A percentile compares a stretch with the other conserved stretches of the same genome.
These are phyloP conservation scores for Invenusta paracnida DNA, from an alignment of 2,888 invertebrate species.

Conservation along the genomic window DNA sequence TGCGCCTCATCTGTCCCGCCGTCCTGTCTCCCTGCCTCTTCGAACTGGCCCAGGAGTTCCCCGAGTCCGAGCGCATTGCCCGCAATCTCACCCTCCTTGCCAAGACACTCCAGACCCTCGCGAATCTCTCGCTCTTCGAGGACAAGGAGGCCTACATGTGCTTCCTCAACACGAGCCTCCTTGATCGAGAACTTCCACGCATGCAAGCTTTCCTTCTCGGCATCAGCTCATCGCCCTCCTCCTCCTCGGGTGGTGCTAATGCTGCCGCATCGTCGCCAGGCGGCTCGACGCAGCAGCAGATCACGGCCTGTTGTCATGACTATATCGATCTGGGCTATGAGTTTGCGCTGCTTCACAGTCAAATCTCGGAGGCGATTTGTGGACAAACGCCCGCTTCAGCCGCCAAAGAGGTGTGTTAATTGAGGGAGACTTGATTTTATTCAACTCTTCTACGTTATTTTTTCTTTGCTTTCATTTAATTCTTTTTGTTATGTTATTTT, in stretches of 20 bases:
- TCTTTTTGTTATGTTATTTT: no score
- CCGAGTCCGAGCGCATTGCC: slow-evolving; percentile 75
- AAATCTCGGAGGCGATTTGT: not conserved
- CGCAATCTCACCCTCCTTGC: slow-evolving; percentile 86
- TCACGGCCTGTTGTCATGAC: not conserved
- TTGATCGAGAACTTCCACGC: slow-evolving; percentile 27
- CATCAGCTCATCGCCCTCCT: not conserved
- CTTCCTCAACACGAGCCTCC: slow-evolving; percentile 65
- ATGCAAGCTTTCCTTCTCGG: slow-evolving; percentile 33
- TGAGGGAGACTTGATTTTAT: no score
- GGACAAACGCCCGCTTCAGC: no score
- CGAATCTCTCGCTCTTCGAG: slow-evolving; percentile 62
- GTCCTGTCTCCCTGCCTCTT: slow-evolving; percentile 86
- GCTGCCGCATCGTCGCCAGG: not conserved
- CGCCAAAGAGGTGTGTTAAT: not conserved
- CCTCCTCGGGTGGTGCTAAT: not conserved
- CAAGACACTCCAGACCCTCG: slow-evolving; percentile 69
- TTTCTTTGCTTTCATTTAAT: no score
- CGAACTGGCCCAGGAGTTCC: slow-evolving; percentile 85
- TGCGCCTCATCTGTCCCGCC: slow-evolving; percentile 87
- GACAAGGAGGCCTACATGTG: slow-evolving; percentile 95
- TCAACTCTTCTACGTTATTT: no score
- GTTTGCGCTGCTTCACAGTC: not conserved
- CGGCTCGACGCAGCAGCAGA: not conserved
- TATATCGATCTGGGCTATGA: slow-evolving; percentile 23